Evolutionary conservation across 2,113 vertebrate species (phyloP).

Genomic region (Pavo muticus): DNA sequence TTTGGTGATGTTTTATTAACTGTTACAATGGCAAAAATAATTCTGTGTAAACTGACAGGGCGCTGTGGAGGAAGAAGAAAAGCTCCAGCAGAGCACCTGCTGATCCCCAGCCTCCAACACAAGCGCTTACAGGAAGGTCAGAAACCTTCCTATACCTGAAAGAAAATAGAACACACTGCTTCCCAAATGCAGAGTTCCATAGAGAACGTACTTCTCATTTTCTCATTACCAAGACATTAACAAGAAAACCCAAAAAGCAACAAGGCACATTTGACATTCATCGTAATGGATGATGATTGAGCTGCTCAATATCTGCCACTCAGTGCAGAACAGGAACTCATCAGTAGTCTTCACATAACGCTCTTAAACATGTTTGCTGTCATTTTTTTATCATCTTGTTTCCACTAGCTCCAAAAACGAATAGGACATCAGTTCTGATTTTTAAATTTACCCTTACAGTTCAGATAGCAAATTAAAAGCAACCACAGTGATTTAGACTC

Average conservation of each 20-base stretch:
- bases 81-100: neutral
- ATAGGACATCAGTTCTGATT: neutral
- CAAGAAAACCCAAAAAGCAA: neutral
- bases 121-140: neutral
- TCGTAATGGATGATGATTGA: neutral
- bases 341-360: neutral
- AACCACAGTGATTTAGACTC: neutral
- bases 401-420: neutral
- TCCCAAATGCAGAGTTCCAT: neutral
- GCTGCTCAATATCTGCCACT: neutral
- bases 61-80: neutral
- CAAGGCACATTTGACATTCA: neutral
- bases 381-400: neutral
- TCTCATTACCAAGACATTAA: neutral
- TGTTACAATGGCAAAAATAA: neutral
- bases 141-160: neutral
- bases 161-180: rapidly evolving
- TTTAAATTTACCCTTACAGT: neutral
- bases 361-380: neutral
- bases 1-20: neutral
- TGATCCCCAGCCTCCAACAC: rapidly evolving
- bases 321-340: neutral
- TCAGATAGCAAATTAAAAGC: neutral
- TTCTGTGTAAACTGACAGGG: neutral
- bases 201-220: neutral